Percentiles rank a stretch among this genome's conserved stretches.
These are phyloP conservation scores for Ormyrus labotus DNA, from an alignment of 2,888 invertebrate species.

Conservation along the genomic window DNA sequence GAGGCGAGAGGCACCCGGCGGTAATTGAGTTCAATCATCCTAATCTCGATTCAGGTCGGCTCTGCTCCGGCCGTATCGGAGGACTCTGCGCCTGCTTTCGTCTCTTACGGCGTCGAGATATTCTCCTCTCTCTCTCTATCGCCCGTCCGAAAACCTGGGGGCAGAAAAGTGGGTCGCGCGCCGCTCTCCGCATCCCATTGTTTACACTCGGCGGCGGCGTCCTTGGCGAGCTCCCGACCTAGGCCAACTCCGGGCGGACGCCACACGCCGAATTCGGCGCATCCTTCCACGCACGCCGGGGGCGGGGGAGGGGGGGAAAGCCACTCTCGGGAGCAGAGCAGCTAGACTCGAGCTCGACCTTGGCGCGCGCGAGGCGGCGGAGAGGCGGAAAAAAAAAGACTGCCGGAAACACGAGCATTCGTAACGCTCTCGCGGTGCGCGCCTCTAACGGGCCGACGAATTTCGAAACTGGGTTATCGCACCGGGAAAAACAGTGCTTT, in stretches of 20 bases:
- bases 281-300: neutral
- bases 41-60: conserved; percentile 51
- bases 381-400: too few species aligned
- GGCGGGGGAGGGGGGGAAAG: neutral
- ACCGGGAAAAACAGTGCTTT: conserved; percentile 38
- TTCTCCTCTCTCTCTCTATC: neutral
- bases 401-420: too few species aligned
- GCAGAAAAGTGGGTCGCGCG: neutral
- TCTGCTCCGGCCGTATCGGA: neutral
- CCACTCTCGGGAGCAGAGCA: neutral
- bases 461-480: too few species aligned
- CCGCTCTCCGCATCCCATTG: too few species aligned
- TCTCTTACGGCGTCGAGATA: neutral
- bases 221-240: too few species aligned
- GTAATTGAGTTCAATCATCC: conserved; percentile 57
- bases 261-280: neutral
- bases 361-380: neutral
- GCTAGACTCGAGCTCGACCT: neutral
- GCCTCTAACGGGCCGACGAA: too few species aligned
- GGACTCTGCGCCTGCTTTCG: neutral
- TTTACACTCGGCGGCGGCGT: too few species aligned
- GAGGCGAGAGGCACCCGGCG: neutral
- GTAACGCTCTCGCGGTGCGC: too few species aligned
- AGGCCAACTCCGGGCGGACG: neutral
- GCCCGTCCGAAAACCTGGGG: neutral